Evolutionary conservation across 2,888 invertebrate species (phyloP).

Genomic region (Gandaritis pyraliata): DNA sequence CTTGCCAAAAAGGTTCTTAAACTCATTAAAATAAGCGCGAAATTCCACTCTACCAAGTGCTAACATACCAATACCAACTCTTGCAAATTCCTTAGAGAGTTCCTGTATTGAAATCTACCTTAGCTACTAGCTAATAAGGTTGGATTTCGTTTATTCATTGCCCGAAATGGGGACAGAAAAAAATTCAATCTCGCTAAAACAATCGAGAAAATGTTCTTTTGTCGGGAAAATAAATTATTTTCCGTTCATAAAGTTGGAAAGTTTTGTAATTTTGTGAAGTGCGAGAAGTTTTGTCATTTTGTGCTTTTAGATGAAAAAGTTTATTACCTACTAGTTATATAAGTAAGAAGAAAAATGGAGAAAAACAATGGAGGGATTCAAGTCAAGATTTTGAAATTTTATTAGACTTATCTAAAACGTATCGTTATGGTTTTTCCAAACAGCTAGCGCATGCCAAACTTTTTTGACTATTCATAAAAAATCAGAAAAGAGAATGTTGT

Average conservation of each 20-base stretch:
- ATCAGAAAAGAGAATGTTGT: background rate
- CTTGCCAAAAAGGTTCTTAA: slow-evolving; percentile 24
- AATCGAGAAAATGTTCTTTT: slow-evolving; percentile 30
- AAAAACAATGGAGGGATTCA: background rate
- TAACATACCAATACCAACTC: slow-evolving; percentile 6
- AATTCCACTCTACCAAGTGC: slow-evolving; percentile 9
- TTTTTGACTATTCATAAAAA: too few relatives aligned
- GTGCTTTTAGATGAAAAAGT: background rate
- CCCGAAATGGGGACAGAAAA: slow-evolving; percentile 6
- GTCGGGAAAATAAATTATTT: slow-evolving; percentile 29
- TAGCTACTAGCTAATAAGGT: slow-evolving; percentile 7
- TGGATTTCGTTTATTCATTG: slow-evolving; percentile 14
- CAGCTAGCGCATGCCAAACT: too few relatives aligned
- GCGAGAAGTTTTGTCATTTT: slow-evolving; percentile 12
- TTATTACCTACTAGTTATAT: background rate
- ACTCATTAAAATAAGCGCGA: slow-evolving; percentile 15
- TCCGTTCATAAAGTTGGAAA: slow-evolving; percentile 15
- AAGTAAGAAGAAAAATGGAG: background rate
- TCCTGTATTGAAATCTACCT: slow-evolving; percentile 1
- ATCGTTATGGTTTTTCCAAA: too few relatives aligned
- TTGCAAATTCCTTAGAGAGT: background rate
- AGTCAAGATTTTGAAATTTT: too few relatives aligned
- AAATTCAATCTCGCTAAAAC: slow-evolving; percentile 22
- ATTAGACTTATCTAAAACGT: too few relatives aligned
- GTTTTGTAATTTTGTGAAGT: slow-evolving; percentile 25